These are phyloP conservation scores for Pristionchus pacificus DNA, from an alignment of 1,140 invertebrate genomes.

Conservation along the genomic window DNA sequence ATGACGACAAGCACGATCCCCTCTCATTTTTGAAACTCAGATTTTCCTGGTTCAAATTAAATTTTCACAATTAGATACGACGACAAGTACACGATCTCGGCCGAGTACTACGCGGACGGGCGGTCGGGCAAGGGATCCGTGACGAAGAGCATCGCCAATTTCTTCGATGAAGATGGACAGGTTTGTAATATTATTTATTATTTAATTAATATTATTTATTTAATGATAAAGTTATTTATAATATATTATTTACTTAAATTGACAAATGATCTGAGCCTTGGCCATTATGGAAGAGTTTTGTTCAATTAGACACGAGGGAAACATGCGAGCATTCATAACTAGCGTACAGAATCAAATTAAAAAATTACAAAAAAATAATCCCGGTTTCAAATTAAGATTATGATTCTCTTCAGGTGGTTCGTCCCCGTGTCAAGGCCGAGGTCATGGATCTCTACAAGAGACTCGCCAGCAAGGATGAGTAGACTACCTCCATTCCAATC, in stretches of 20 bases:
- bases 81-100: slow-evolving; percentile 52
- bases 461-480: background rate
- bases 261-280: no score
- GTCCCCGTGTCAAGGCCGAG: background rate
- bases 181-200: slow-evolving; percentile 18
- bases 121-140: slow-evolving; percentile 46
- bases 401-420: background rate
- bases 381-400: no score
- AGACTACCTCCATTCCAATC: no score
- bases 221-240: no score
- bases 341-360: no score
- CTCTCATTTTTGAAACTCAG: background rate
- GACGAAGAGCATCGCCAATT: slow-evolving; percentile 51
- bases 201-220: no score
- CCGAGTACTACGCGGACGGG: slow-evolving; percentile 42
- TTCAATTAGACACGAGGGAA: no score
- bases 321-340: background rate
- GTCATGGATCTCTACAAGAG: background rate
- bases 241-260: no score
- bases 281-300: no score
- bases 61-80: no score
- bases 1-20: background rate
- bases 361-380: background rate
- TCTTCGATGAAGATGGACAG: slow-evolving; percentile 55
- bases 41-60: slow-evolving; percentile 34